Evolutionary conservation across 2,113 vertebrate genomes (phyloP).

Genomic region (Saimiri boliviensis): DNA sequence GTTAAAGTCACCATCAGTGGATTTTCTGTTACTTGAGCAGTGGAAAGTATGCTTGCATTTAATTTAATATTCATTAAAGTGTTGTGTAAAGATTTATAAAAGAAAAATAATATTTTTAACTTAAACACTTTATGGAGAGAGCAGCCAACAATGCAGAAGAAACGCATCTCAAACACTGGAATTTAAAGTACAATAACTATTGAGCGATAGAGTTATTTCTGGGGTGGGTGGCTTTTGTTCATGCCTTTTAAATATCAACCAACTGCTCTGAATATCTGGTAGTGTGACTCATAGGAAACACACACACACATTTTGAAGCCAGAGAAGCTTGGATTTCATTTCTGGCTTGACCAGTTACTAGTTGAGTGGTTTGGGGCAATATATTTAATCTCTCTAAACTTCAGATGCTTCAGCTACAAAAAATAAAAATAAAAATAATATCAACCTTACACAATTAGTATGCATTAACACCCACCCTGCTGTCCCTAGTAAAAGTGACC

Average conservation of each 20-base stretch:
- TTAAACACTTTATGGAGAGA: not conserved
- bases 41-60: not conserved
- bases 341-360: conserved; percentile 32
- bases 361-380: not conserved
- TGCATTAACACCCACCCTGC: not conserved
- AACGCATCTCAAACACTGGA: not conserved
- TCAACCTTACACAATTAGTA: not conserved
- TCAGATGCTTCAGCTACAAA: not conserved
- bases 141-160: not conserved
- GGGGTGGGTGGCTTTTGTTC: conserved; percentile 46
- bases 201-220: not conserved
- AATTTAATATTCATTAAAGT: not conserved
- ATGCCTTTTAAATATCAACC: conserved; percentile 56
- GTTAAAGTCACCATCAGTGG: not conserved
- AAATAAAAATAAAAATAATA: not conserved
- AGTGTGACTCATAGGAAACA: conserved; percentile 59
- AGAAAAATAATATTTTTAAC: not conserved
- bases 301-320: not conserved
- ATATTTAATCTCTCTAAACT: conserved; percentile 19
- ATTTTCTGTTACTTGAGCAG: not conserved
- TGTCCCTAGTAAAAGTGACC: not conserved
- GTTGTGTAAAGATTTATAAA: not conserved
- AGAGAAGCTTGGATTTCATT: conserved; percentile 39
- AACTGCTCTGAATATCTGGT: conserved; percentile 45
- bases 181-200: not conserved